Percentiles rank a stretch among this genome's conserved stretches.
Conservation (phyloP, 2,113 vertebrate species). For the Chrysemys picta region DNA sequence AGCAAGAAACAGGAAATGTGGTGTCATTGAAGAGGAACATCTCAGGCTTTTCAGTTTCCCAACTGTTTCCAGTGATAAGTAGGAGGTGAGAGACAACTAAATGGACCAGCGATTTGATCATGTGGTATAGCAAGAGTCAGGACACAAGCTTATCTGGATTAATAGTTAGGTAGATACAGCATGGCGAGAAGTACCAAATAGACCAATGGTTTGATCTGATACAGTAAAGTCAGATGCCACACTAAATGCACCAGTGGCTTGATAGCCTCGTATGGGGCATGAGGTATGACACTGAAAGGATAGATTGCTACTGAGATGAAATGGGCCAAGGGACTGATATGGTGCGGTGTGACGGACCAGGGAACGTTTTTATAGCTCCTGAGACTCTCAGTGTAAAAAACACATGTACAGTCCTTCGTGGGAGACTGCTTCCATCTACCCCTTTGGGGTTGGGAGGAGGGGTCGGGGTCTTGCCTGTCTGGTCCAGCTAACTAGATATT, state of each 20-base stretch:
- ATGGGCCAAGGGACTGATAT: not conserved
- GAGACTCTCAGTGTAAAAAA: too few species aligned
- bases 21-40: not conserved
- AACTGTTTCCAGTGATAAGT: not conserved
- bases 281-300: not conserved
- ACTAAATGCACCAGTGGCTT: not conserved
- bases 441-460: not conserved
- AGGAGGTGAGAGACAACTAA: fast-evolving
- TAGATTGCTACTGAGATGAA: not conserved
- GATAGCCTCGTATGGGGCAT: not conserved
- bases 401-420: too few species aligned
- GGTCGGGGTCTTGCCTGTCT: not conserved
- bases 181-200: too few species aligned
- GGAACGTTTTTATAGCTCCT: not conserved
- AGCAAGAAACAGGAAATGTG: not conserved
- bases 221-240: not conserved
- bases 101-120: not conserved
- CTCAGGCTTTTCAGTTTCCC: not conserved
- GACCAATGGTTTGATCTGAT: not conserved
- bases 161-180: not conserved
- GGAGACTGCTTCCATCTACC: not conserved
- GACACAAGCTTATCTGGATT: not conserved
- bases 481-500: not conserved
- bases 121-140: not conserved
- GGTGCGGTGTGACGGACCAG: not conserved